These are phyloP conservation scores for Bucorvus abyssinicus DNA, from an alignment of 2,797 vertebrate genomes.

Conservation along the genomic window DNA sequence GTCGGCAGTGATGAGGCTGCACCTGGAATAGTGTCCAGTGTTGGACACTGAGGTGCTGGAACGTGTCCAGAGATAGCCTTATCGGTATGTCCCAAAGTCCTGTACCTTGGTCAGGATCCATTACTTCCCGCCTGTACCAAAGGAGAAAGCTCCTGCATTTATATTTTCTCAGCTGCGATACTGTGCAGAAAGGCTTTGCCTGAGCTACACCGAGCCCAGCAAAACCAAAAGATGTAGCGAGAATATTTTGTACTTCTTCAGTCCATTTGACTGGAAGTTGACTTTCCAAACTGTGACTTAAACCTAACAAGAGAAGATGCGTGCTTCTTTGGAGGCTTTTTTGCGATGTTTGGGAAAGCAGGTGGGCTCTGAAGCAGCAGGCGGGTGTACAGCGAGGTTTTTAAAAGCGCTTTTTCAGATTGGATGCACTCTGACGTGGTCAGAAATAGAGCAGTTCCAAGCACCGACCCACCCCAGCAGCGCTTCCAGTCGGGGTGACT, in stretches of 20 bases:
- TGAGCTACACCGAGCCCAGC: background rate
- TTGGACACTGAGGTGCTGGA: too few species aligned
- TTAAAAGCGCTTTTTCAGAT: background rate
- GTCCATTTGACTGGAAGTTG: background rate
- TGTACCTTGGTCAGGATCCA: background rate
- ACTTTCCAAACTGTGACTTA: background rate
- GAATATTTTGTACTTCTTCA: background rate
- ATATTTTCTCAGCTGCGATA: background rate
- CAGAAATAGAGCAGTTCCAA: background rate
- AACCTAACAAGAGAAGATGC: background rate
- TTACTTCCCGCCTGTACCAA: background rate
- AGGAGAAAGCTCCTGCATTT: background rate
- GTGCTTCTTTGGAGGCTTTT: background rate
- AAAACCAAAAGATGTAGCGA: background rate
- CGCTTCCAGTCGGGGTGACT: background rate
- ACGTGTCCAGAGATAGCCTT: background rate
- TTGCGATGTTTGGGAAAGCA: background rate
- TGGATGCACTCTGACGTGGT: background rate
- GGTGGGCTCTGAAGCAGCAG: background rate
- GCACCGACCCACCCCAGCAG: rapidly evolving
- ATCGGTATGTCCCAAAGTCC: rapidly evolving
- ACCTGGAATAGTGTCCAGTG: too few species aligned
- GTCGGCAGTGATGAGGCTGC: too few species aligned
- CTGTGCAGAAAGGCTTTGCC: background rate
- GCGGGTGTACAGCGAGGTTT: background rate